A percentile compares a stretch with the other conserved stretches of the same genome.
Conservation (phyloP, 2,888 invertebrate species). For the Tridacna crocea region DNA sequence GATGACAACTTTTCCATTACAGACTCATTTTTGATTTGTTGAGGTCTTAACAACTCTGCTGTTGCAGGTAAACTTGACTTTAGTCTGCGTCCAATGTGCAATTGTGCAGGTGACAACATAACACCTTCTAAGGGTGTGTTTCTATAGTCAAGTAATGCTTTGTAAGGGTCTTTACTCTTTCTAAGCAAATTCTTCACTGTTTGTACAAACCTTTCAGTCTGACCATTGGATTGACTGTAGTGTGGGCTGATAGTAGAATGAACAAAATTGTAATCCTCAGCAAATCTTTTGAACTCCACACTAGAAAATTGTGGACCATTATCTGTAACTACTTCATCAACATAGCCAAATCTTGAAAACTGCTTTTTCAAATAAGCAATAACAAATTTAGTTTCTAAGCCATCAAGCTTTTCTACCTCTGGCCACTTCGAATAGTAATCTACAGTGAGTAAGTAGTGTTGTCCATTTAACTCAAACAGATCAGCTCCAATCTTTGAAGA, state of each 20-base stretch:
- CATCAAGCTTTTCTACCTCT: constrained; percentile 43
- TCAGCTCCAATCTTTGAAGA: constrained; percentile 37
- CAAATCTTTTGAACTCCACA: constrained; percentile 27
- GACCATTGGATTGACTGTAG: constrained; percentile 33
- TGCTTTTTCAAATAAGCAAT: constrained; percentile 42
- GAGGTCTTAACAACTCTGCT: background rate
- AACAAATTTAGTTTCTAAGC: constrained; percentile 14
- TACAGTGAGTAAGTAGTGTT: constrained; percentile 35
- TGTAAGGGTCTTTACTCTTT: constrained; percentile 30
- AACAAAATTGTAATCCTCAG: constrained; percentile 24
- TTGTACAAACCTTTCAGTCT: constrained; percentile 37
- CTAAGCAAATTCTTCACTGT: constrained; percentile 32
- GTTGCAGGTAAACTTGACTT: constrained; percentile 9
- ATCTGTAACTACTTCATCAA: constrained; percentile 35
- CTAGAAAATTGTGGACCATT: constrained; percentile 43
- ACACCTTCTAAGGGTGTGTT: constrained; percentile 40
- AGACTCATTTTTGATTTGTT: too few relatives aligned
- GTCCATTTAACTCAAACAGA: constrained; percentile 37
- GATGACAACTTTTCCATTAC: too few relatives aligned
- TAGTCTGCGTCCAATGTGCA: constrained; percentile 29
- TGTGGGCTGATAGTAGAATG: constrained; percentile 37
- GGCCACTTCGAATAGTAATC: constrained; percentile 55
- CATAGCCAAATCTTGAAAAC: constrained; percentile 27
- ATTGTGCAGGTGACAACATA: constrained; percentile 32
- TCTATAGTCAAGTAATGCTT: constrained; percentile 42